Percentiles rank a stretch among this genome's conserved stretches.
Evolutionary conservation across 2,888 invertebrate species (phyloP).

Genomic region (Nemurella pictetii): DNA sequence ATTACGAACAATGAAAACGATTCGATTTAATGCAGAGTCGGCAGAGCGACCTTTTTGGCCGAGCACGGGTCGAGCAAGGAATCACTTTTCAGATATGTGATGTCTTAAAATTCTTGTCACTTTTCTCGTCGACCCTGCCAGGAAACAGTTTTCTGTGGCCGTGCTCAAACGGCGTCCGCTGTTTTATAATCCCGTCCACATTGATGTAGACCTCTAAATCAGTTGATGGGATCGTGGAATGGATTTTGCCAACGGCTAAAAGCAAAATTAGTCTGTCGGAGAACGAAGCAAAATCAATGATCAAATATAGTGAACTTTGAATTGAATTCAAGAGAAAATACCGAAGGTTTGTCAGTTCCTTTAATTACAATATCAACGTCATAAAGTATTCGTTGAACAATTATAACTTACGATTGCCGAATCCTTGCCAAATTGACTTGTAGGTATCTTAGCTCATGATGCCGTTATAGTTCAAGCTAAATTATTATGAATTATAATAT

Average conservation of each 20-base stretch:
- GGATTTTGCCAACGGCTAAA: not conserved
- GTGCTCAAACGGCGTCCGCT: not conserved
- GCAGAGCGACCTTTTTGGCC: not conserved
- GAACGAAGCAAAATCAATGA: not conserved
- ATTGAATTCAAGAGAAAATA: not conserved
- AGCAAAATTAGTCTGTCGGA: not conserved
- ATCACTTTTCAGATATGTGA: not conserved
- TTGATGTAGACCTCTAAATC: not conserved
- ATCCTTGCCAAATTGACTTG: not conserved
- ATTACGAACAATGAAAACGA: not conserved
- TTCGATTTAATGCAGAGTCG: not conserved
- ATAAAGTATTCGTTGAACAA: not conserved
- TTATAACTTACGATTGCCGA: not conserved
- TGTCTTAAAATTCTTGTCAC: not conserved
- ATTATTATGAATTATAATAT: slow-evolving; percentile 6
- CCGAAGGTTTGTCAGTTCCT: not conserved
- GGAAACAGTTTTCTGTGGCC: not conserved
- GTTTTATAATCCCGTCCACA: not conserved
- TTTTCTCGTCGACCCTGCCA: not conserved
- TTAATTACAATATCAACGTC: not conserved
- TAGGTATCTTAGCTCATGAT: not conserved
- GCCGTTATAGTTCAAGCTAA: slow-evolving; percentile 12
- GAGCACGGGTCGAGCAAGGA: not conserved
- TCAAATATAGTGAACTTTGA: not conserved
- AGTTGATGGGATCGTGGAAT: not conserved